Base-by-base conservation (phyloP, 92 coral and sea anemone genomes). In the Paragorgia papillata region DNA sequence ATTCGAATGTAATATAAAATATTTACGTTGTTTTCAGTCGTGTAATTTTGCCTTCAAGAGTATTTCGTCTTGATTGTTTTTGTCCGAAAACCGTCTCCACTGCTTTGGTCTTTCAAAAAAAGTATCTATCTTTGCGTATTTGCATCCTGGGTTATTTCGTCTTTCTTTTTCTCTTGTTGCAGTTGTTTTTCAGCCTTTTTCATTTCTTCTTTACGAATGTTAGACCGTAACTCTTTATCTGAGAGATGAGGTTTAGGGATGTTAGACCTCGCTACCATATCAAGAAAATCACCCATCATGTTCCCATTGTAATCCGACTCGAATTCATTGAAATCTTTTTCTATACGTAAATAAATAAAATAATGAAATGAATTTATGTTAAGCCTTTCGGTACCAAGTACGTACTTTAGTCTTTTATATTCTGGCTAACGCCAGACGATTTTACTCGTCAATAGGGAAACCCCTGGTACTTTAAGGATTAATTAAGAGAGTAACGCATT, bases 181-280 rank as follows among this genome's bases (percentile, higher is more conserved):
- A 68, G 28, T 14, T 68, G 35, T 46, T 46, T 46, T 39, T 68
- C 58, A 9, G 75, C 53, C n/a, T 56, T 43, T 0, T 46, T 28
- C 37, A n/a, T 63, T n/a, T 63, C 26, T 32, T n/a, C 14, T 33
- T 18, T 31, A 19, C 48, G 9, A 4, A 63, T 3, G 44, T 14
- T 63, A 56, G 62, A 56, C 7, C 31, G 62, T 9, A 56, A 17
- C 10, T 56, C 62, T 56, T 56, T 56, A 29, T 56, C 62, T 3
- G 31, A 56, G 33, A 56, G 30, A 7, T 56, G 30, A 22, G 78
- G 63, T 30, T 55, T 53, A 33, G 78, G 78, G 31, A 71, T 71
- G 27, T 71, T 34, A 8, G 78, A 71, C 31, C 78, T 53, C n/a
- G 78, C 17, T 14, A 71, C 78, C 65, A 71, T 53, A 27, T 55